A percentile compares a stretch with the other conserved stretches of the same genome.
Conservation (phyloP, 1,140 invertebrate genomes). For the Zeugodacus cucurbitae region DNA sequence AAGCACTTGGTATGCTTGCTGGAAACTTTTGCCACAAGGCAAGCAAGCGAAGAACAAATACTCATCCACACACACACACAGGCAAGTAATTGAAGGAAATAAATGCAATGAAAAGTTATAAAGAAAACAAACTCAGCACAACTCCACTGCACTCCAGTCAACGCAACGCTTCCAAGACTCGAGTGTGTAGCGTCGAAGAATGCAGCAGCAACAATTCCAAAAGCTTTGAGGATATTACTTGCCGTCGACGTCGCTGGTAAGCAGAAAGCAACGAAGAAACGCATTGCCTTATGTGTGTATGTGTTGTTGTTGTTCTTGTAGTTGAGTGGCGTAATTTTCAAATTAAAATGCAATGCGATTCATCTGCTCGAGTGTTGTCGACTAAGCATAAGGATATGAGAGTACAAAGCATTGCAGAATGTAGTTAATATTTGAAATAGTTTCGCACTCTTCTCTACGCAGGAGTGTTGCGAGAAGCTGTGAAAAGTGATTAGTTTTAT, state of each 20-base stretch:
- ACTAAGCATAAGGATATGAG: neutral
- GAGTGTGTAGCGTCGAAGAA: neutral
- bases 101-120: constrained; percentile 30
- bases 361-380: neutral
- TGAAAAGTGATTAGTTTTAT: too few species aligned
- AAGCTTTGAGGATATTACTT: neutral
- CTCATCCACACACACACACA: neutral
- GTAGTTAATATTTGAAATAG: constrained; percentile 2
- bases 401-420: neutral
- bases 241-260: neutral
- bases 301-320: neutral
- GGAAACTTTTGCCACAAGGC: constrained; percentile 8
- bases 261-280: neutral
- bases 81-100: constrained; percentile 23
- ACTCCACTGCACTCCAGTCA: neutral
- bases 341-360: constrained; percentile 2
- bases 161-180: neutral
- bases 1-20: neutral
- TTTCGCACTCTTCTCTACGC: neutral
- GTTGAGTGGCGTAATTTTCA: neutral
- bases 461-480: too few species aligned
- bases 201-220: neutral
- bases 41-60: neutral
- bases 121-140: neutral
- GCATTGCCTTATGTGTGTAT: neutral